These are phyloP conservation scores for Tarsius wallacei DNA, from an alignment of 2,797 vertebrate species.

Conservation along the genomic window DNA sequence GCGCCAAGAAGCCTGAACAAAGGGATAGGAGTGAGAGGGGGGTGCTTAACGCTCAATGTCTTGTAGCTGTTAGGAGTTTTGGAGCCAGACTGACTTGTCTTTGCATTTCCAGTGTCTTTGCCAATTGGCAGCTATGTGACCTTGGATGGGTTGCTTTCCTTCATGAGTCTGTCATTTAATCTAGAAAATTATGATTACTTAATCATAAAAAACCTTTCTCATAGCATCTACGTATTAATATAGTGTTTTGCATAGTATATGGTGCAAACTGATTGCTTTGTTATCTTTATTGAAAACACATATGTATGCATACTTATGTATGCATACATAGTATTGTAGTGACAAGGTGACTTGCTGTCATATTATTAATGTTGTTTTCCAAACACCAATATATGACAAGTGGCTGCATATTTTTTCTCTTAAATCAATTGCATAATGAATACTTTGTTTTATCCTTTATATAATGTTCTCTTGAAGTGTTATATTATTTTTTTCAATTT, in stretches of 20 bases:
- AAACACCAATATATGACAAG: background rate
- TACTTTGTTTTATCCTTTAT: conserved; percentile 21
- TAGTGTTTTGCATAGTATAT: background rate
- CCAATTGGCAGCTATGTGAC: background rate
- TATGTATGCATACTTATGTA: background rate
- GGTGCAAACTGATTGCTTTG: background rate
- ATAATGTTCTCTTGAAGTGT: background rate
- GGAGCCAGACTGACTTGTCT: background rate
- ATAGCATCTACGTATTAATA: background rate
- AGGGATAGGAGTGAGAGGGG: background rate
- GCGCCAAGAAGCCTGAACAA: background rate
- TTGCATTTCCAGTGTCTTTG: conserved; percentile 7
- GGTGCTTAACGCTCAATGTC: background rate
- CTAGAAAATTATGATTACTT: conserved; percentile 4
- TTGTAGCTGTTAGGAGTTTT: background rate
- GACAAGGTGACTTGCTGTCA: background rate
- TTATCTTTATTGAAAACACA: conserved; percentile 24
- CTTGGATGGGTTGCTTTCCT: background rate
- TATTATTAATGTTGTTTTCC: background rate
- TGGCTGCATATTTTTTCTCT: conserved; percentile 29
- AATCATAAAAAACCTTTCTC: background rate
- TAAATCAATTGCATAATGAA: conserved; percentile 40
- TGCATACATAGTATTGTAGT: background rate
- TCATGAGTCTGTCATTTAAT: background rate
- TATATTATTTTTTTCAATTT: conserved; percentile 40